A percentile compares a stretch with the other conserved stretches of the same genome.
Conservation (phyloP, 2,888 invertebrate genomes). For the Branchipolynoe longqiensis region DNA sequence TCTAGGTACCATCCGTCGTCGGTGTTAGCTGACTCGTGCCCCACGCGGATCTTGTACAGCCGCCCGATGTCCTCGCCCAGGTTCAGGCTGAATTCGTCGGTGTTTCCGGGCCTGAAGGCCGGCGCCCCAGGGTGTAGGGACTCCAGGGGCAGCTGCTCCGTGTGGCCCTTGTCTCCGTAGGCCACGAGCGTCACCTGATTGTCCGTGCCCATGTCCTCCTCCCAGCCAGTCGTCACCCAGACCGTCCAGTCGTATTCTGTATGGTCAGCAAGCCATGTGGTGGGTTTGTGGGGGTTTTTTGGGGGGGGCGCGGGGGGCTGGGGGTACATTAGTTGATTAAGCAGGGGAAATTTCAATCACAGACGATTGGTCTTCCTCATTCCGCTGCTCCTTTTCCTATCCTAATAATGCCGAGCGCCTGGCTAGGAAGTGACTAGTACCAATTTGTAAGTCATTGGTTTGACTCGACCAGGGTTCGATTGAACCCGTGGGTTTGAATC, state of each 20-base stretch:
- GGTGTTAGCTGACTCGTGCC: slow-evolving; percentile 69
- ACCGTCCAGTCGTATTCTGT: slow-evolving; percentile 72
- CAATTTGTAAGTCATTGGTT: no score
- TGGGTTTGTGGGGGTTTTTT: no score
- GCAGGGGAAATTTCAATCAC: no score
- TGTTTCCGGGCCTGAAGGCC: slow-evolving; percentile 55
- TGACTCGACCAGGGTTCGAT: no score
- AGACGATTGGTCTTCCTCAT: no score
- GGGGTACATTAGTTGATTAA: no score
- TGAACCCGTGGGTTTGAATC: no score
- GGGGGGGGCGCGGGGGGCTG: no score
- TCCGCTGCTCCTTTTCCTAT: no score
- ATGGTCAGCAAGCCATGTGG: no score
- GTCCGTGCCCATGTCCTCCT: slow-evolving; percentile 64
- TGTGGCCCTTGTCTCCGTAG: slow-evolving; percentile 76
- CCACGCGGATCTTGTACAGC: slow-evolving; percentile 75
- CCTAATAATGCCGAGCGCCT: no score
- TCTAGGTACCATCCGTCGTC: slow-evolving; percentile 74
- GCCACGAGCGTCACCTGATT: slow-evolving; percentile 73
- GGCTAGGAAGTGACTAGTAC: no score
- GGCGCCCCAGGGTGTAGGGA: slow-evolving; percentile 64
- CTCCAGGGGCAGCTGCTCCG: slow-evolving; percentile 69
- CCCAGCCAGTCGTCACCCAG: slow-evolving; percentile 69
- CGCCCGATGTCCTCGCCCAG: slow-evolving; percentile 68
- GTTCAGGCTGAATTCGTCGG: slow-evolving; percentile 72